phyloP scores from a whole-genome alignment of 92 coral and sea anemone genomes.

The Actinernus sp. region DNA sequence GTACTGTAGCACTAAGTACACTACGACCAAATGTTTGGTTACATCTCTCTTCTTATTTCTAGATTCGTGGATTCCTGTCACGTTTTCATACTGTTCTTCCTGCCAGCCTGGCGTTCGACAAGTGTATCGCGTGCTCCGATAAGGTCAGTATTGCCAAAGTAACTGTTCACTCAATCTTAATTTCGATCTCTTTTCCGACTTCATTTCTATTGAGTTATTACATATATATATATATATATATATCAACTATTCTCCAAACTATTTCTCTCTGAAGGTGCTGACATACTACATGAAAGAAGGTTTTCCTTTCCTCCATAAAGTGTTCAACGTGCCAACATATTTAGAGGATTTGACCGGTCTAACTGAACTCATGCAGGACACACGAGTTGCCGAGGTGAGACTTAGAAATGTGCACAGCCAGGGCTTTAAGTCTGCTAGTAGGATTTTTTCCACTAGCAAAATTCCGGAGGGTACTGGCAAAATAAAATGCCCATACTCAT shows the following conservation, averaged over 20 bases:
- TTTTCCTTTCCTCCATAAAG: slow-evolving; percentile 90
- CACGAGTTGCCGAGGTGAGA: slow-evolving; percentile 88
- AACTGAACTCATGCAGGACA: slow-evolving; percentile 90
- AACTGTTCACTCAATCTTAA: no score
- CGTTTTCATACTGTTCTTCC: slow-evolving; percentile 92
- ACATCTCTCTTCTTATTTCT: no score
- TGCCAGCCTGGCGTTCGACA: slow-evolving; percentile 96
- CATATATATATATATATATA: not conserved
- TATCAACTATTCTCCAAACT: no score
- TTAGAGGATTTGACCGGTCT: slow-evolving; percentile 95
- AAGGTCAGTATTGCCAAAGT: slow-evolving; percentile 54
- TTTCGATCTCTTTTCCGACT: no score
- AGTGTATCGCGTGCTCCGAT: slow-evolving; percentile 92
- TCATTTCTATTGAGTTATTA: no score
- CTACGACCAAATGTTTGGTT: not conserved
- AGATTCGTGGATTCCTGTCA: slow-evolving; percentile 98
- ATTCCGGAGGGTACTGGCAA: no score
- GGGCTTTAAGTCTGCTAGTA: no score
- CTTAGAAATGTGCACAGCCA: not conserved
- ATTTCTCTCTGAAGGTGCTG: slow-evolving; percentile 63
- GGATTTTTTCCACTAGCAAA: no score
- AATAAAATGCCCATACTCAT: no score
- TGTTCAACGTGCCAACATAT: slow-evolving; percentile 91
- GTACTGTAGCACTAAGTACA: not conserved
- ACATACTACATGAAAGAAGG: slow-evolving; percentile 77